Evolutionary conservation across 1,140 invertebrate genomes (phyloP), one percentile per base, ranked within the genome.

Genomic region (Oreohelix idahoensis): DNA sequence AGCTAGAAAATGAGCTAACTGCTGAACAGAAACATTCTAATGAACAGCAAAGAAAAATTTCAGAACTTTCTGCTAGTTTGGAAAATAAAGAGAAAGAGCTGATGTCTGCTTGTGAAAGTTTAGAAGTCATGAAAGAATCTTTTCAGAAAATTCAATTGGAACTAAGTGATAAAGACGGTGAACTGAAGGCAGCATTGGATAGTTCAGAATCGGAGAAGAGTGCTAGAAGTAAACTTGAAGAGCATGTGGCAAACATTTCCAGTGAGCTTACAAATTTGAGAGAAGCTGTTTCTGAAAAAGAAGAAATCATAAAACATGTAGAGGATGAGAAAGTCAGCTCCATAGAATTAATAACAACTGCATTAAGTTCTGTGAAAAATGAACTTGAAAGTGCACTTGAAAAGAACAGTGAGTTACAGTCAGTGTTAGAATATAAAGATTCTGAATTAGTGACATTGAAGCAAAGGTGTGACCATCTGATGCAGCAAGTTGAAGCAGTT

Each of bases 1-100:
- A 89, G n/a, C 38, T 89, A 73, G 88, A 89, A 71, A 53, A 81
- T 51, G 88, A 89, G 81, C 70, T 89, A 15, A 49, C 79, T 26
- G 53, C 84, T 29, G 84, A 86, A 53, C 83, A 88, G 80, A 81
- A 81, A 38, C 75, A 63, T 29, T 77, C 81, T 32, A 58, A 49
- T 51, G 74, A 76, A 32, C 42, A 45, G 42, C 74, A 76, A 49
- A n/a, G 15, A 51, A 17, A 10, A 10, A 39, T 76, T 42, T 17
- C 11, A 26, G 74, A 76, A n/a, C 74, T 76, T 20, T 26, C 74
- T 42, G 38, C 4, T 39, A 76, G 29, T 17, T 39, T 76, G 29
- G 32, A 79, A 63, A 5, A 32, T 17, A 79, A 79, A 58, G 76
- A 79, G 11, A 35, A 79, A 4, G 38, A 35, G 49, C 53, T 79